Percentiles rank a stretch among this genome's conserved stretches.
Evolutionary conservation across 2,797 vertebrate genomes (phyloP).

Genomic region (Uromys caudimaculatus): DNA sequence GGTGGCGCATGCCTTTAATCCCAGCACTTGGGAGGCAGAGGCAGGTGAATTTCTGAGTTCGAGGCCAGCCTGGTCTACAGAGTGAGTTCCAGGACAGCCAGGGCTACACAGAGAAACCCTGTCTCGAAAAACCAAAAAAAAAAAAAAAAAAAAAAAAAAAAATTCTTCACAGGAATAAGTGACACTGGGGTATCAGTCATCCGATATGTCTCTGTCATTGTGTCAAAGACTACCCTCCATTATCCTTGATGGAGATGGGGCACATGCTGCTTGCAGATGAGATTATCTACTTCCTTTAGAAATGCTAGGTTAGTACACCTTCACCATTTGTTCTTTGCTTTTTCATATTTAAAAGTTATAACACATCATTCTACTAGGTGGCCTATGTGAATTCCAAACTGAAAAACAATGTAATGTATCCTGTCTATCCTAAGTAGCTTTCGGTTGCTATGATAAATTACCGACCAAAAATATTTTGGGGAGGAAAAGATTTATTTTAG

Average conservation of each 20-base stretch:
- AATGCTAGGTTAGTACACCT: conserved; percentile 14
- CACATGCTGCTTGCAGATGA: neutral
- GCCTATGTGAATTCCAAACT: neutral
- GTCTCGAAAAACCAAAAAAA: no score
- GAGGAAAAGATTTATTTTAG: neutral
- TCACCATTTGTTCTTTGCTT: conserved; percentile 29
- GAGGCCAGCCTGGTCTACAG: no score
- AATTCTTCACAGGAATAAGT: conserved; percentile 48
- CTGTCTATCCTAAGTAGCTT: neutral
- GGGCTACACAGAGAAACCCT: no score
- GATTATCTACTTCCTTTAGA: conserved; percentile 22
- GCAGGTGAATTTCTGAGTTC: no score
- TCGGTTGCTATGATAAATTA: neutral
- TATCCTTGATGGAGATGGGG: neutral
- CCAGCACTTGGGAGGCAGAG: no score
- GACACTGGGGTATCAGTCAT: neutral
- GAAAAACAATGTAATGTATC: neutral
- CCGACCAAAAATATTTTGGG: neutral
- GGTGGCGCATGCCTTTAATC: no score
- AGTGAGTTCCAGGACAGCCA: no score
- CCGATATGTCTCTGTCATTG: neutral
- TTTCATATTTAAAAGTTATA: conserved; percentile 24
- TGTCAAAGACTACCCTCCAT: conserved; percentile 36
- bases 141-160: no score
- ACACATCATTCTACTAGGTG: neutral